A percentile compares a stretch with the other conserved stretches of the same genome.
These are phyloP conservation scores for Enteromius radiatus DNA, from an alignment of 2,797 vertebrate genomes.

Conservation along the genomic window DNA sequence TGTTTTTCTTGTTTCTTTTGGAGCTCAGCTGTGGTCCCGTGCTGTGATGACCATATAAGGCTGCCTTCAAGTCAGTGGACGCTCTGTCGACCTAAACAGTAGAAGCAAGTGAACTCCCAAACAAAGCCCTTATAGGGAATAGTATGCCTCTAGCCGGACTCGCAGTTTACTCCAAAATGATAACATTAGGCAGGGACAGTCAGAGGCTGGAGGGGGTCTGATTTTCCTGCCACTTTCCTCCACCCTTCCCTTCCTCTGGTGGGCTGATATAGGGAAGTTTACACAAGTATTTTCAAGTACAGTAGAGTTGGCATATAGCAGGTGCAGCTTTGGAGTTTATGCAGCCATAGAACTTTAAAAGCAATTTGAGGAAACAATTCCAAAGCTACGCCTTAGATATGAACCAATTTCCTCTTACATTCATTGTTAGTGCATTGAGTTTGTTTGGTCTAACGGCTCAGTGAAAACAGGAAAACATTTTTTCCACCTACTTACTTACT, in stretches of 20 bases:
- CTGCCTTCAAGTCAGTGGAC: slow-evolving; percentile 83
- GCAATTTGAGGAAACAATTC: not conserved
- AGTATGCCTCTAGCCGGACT: slow-evolving; percentile 78
- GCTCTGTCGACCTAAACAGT: slow-evolving; percentile 85
- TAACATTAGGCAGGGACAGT: slow-evolving; percentile 74
- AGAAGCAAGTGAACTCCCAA: slow-evolving; percentile 89
- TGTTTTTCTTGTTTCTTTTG: slow-evolving; percentile 59
- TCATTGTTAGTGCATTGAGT: not conserved
- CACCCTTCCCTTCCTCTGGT: slow-evolving; percentile 27
- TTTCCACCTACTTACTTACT: not conserved
- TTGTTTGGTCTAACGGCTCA: not conserved
- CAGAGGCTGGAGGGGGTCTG: slow-evolving; percentile 60
- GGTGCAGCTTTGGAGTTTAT: slow-evolving; percentile 30
- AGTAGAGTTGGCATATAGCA: slow-evolving; percentile 8
- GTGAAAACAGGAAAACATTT: not conserved
- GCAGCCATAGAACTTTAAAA: not conserved
- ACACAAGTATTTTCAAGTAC: slow-evolving; percentile 14
- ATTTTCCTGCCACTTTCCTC: slow-evolving; percentile 36
- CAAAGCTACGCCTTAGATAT: not conserved
- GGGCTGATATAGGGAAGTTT: slow-evolving; percentile 36
- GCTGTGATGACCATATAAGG: slow-evolving; percentile 93
- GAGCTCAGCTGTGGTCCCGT: slow-evolving; percentile 71
- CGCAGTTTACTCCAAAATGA: slow-evolving; percentile 82
- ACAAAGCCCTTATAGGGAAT: slow-evolving; percentile 99
- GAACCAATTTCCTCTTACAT: not conserved